Evolutionary conservation across 2,888 invertebrate species (phyloP).

Genomic region (Dendrolimus houi): DNA sequence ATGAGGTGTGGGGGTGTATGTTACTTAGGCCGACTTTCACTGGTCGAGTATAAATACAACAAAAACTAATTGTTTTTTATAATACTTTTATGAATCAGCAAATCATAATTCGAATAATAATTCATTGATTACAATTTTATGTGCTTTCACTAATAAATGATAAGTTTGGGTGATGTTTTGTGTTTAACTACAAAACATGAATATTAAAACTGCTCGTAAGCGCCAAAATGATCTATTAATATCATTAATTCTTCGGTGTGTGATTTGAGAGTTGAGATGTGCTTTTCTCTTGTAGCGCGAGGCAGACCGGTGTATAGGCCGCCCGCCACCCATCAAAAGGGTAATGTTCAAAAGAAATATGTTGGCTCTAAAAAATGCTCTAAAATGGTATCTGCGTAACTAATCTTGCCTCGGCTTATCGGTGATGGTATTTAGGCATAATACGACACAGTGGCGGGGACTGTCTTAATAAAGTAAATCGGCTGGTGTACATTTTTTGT

Average conservation of each 20-base stretch:
- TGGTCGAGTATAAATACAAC: background rate
- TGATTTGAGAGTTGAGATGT: slow-evolving; percentile 61
- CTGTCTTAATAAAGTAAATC: slow-evolving; percentile 36
- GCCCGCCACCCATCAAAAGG: slow-evolving; percentile 68
- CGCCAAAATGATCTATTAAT: slow-evolving; percentile 10
- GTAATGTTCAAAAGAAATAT: slow-evolving; percentile 58
- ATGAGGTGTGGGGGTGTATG: slow-evolving; percentile 36
- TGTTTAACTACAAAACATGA: background rate
- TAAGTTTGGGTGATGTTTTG: background rate
- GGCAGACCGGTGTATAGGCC: slow-evolving; percentile 58
- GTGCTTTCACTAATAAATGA: slow-evolving; percentile 7
- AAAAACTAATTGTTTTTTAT: background rate
- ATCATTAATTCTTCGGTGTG: slow-evolving; percentile 31
- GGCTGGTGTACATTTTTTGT: slow-evolving; percentile 18
- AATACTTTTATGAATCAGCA: background rate
- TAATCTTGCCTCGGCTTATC: slow-evolving; percentile 52
- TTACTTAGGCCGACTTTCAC: background rate
- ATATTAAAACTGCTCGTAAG: background rate
- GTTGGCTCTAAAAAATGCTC: slow-evolving; percentile 44
- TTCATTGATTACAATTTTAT: slow-evolving; percentile 17
- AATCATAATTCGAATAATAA: background rate
- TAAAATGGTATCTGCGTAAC: slow-evolving; percentile 42
- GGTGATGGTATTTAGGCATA: slow-evolving; percentile 62
- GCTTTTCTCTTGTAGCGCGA: slow-evolving; percentile 67
- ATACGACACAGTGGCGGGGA: slow-evolving; percentile 44